A percentile compares a stretch with the other conserved stretches of the same genome.
phyloP scores from a whole-genome alignment of 2,888 invertebrate species.

The Pandemis corylana region DNA sequence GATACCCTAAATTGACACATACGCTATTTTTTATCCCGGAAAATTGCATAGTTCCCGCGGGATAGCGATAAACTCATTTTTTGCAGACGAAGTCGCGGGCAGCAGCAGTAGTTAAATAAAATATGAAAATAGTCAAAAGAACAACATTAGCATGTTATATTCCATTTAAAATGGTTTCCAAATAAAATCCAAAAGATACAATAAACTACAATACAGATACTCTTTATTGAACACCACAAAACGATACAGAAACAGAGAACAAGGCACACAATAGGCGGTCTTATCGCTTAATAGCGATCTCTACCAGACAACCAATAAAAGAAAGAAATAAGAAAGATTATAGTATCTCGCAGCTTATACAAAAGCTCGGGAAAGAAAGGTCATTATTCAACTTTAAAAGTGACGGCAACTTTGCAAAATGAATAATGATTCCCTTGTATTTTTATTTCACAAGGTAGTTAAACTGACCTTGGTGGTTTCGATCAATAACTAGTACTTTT shows the following conservation, averaged over 20 bases:
- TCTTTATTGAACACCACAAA: too few species aligned
- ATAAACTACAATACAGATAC: too few species aligned
- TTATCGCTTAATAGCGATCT: too few species aligned
- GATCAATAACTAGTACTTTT: not conserved
- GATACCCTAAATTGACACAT: too few species aligned
- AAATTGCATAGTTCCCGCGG: too few species aligned
- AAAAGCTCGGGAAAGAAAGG: slow-evolving; percentile 26
- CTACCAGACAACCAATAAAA: too few species aligned
- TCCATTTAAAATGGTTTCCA: slow-evolving; percentile 1
- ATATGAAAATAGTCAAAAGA: not conserved
- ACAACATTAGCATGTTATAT: not conserved
- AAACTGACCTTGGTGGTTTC: not conserved
- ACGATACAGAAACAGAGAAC: too few species aligned
- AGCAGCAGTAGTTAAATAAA: not conserved
- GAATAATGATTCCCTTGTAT: not conserved
- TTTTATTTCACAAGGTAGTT: slow-evolving; percentile 1
- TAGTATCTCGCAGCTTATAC: slow-evolving; percentile 23
- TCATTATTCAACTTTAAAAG: slow-evolving; percentile 39
- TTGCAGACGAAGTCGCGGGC: too few species aligned
- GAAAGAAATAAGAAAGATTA: slow-evolving; percentile 7
- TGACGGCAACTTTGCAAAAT: slow-evolving; percentile 30
- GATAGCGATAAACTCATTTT: too few species aligned
- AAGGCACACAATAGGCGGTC: too few species aligned
- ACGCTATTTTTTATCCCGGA: too few species aligned
- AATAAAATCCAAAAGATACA: slow-evolving; percentile 7